phyloP scores from a whole-genome alignment of 2,113 vertebrate species.

The Lamprotornis superbus region DNA sequence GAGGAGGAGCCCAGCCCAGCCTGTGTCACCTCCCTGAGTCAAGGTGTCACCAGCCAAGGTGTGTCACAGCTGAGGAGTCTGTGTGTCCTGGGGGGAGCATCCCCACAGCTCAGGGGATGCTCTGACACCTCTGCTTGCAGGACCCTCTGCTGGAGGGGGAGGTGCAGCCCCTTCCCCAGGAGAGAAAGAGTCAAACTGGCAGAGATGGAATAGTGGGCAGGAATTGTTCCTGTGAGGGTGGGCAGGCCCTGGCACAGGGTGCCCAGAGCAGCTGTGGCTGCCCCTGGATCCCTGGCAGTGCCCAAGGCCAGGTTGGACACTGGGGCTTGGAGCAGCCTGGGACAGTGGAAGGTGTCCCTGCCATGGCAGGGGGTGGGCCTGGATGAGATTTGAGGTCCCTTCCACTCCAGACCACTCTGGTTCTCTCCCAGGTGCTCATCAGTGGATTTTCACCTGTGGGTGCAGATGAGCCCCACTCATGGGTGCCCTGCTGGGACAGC shows the following conservation, averaged over 20 bases:
- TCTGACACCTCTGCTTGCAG: not conserved
- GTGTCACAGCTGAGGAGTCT: not conserved
- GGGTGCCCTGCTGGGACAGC: too few relatives aligned
- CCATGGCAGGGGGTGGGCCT: accelerated
- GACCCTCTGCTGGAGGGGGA: not conserved
- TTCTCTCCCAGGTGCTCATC: too few relatives aligned
- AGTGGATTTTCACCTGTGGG: too few relatives aligned
- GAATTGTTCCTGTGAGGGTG: accelerated
- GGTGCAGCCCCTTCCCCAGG: not conserved
- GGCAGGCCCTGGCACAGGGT: not conserved
- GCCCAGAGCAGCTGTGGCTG: not conserved
- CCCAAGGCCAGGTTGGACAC: not conserved
- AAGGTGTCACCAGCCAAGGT: not conserved
- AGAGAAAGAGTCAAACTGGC: not conserved
- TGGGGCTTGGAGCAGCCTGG: not conserved
- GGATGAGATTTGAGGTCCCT: not conserved
- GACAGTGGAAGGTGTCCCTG: not conserved
- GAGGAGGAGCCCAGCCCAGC: not conserved
- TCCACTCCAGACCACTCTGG: too few relatives aligned
- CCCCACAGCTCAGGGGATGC: not conserved
- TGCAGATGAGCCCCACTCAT: too few relatives aligned
- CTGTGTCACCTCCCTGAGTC: not conserved
- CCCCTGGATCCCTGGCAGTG: not conserved
- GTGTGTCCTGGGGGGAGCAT: accelerated
- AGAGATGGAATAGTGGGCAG: too few relatives aligned